phyloP scores from a whole-genome alignment of 2,888 invertebrate genomes.

The Diaphora mendica region DNA sequence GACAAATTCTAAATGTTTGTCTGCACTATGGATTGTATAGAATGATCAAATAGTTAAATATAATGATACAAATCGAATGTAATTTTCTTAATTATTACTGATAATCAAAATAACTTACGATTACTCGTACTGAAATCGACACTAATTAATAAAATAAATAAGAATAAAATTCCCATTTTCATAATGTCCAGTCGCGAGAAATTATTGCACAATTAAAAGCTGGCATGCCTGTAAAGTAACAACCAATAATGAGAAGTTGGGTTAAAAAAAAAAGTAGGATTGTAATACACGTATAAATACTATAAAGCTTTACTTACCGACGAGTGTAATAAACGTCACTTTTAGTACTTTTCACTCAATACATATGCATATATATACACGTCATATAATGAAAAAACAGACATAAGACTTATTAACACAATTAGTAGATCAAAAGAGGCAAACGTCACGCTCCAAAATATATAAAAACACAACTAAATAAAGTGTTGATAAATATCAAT shows the following conservation, averaged over 20 bases:
- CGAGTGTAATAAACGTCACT: not conserved
- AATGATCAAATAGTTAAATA: no score
- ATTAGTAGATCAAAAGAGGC: not conserved
- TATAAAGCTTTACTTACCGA: conserved; percentile 1
- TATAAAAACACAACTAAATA: conserved; percentile 61
- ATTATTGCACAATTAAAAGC: conserved; percentile 19
- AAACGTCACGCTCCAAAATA: conserved; percentile 58
- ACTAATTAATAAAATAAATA: conserved; percentile 39
- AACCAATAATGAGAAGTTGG: not conserved
- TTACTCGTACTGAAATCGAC: conserved; percentile 31
- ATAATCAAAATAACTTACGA: conserved; percentile 2
- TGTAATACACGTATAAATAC: not conserved
- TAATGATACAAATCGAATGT: not conserved
- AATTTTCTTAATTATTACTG: not conserved
- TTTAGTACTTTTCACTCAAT: not conserved
- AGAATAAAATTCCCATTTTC: conserved; percentile 33
- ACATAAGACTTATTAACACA: conserved; percentile 6
- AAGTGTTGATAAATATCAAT: conserved; percentile 54
- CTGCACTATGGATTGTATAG: no score
- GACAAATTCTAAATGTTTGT: not conserved
- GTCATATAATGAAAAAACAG: not conserved
- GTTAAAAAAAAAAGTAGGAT: not conserved
- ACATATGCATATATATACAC: not conserved
- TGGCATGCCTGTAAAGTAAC: conserved; percentile 50
- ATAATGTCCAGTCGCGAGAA: conserved; percentile 42